phyloP scores from a whole-genome alignment of 2,888 invertebrate species.

The Andrena flavipes region DNA sequence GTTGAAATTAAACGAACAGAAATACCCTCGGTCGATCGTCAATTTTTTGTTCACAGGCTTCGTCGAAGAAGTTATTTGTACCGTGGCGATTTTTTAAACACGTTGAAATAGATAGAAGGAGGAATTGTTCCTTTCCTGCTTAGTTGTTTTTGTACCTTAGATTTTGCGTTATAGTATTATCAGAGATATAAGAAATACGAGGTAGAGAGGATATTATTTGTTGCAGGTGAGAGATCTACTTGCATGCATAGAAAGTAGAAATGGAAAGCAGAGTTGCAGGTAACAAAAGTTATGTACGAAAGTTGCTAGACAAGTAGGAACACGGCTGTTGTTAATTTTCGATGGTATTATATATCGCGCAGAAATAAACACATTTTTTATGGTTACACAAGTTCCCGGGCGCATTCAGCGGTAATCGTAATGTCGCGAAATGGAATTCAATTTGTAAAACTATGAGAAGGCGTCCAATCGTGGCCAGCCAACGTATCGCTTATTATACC shows the following conservation, averaged over 20 bases:
- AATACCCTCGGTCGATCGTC: neutral
- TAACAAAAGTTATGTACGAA: neutral
- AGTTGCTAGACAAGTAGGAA: neutral
- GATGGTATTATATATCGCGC: constrained; percentile 4
- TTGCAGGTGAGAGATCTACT: neutral
- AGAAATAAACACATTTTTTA: constrained; percentile 6
- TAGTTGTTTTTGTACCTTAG: too few relatives aligned
- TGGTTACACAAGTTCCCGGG: constrained; percentile 18
- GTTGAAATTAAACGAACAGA: neutral
- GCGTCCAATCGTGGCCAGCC: constrained; percentile 47
- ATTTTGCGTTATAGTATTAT: too few relatives aligned
- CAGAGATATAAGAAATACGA: neutral
- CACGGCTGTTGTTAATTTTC: constrained; percentile 14
- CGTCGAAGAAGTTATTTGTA: too few relatives aligned
- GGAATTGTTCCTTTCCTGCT: too few relatives aligned
- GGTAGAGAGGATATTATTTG: neutral
- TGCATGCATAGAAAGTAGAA: neutral
- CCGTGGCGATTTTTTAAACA: too few relatives aligned
- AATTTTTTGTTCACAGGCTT: too few relatives aligned
- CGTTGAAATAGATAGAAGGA: too few relatives aligned
- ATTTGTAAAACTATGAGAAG: constrained; percentile 61
- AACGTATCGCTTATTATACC: constrained; percentile 59
- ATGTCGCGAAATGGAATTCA: constrained; percentile 52
- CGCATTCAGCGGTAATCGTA: constrained; percentile 20
- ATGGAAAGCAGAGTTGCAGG: neutral